Evolutionary conservation across 2,113 vertebrate genomes (phyloP), one percentile per base, ranked within the genome.

Genomic region (Calyptomena viridis): DNA sequence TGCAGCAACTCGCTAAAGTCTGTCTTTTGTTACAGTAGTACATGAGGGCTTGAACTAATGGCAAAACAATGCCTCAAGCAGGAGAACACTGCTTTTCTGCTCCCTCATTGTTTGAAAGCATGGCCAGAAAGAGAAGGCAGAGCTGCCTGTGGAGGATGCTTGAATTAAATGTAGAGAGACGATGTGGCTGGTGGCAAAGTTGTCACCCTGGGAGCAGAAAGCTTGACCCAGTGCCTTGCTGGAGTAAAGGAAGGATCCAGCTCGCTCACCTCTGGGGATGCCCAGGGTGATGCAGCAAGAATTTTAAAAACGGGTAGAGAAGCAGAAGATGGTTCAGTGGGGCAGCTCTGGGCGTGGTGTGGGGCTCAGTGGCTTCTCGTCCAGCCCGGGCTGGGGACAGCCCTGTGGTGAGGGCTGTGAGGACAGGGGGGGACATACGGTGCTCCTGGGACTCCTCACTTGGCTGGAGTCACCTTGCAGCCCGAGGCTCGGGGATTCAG

Each of bases 261-360:
- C 37, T 60, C 1, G 1, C 52, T 69, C 56, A 28, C 4, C 20
- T 44, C 44, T 37, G 33, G 53, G 37, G 52, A 22, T 47, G 67
- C 23, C 35, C 0, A 0, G 24, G 7, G 3, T 0, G 15, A 44
- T 40, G 66, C n/a, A 55, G 24, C 19, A 62, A 55, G 84, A 72
- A 25, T 14, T 18, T 71, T 63, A 53, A 59, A 64, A 52, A 40
- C 13, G 60, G 53, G 25, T 40, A 21, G 23, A 49, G 49, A 47
- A 4, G 3, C 46, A 46, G 74, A n/a, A 71, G 50, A 4, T 19
- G 47, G 22, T 23, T 84, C 4, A 5, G 5, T 10, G 59, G 56
- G 31, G 30, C n/a, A 52, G 30, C 25, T 60, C 5, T 44, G 68
- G 31, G 6, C 47, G 22, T 0, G 2, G n/a, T 8, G 58, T 37